Percentiles rank a stretch among this genome's conserved stretches.
Conservation (phyloP, 1,140 invertebrate genomes). For the Neuroterus valhalla region DNA sequence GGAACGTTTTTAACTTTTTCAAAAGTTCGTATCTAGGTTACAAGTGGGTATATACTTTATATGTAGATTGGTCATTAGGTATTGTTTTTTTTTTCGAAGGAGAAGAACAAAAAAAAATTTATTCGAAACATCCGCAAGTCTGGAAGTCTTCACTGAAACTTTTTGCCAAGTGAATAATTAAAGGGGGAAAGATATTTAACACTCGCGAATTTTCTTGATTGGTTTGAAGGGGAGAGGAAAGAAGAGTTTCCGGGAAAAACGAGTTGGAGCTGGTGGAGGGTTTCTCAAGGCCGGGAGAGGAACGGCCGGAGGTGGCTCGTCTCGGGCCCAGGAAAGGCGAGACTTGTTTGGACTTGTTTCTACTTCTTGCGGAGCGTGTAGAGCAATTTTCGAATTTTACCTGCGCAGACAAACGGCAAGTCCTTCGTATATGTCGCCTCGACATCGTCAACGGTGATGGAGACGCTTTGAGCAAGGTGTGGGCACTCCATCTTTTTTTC, state of each 20-base stretch:
- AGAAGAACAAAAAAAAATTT: too few relatives aligned
- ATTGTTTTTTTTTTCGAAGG: too few relatives aligned
- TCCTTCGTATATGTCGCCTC: constrained; percentile 65
- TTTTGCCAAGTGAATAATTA: too few relatives aligned
- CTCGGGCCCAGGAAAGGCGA: constrained; percentile 27
- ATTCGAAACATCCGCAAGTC: too few relatives aligned
- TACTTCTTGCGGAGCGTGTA: not conserved
- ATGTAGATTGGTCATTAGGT: too few relatives aligned
- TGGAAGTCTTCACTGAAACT: too few relatives aligned
- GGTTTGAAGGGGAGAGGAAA: not conserved
- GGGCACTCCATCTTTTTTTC: constrained; percentile 77
- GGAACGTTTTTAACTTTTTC: not conserved
- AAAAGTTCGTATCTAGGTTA: too few relatives aligned
- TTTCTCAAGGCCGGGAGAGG: constrained; percentile 63
- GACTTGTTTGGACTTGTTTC: not conserved
- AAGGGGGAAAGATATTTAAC: not conserved
- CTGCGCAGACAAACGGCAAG: constrained; percentile 63
- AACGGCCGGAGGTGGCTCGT: constrained; percentile 56
- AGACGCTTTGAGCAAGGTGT: constrained; percentile 78
- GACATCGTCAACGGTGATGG: constrained; percentile 74
- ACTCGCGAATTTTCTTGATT: not conserved
- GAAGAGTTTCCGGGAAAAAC: constrained; percentile 20
- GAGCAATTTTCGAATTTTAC: constrained; percentile 49
- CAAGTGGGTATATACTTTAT: too few relatives aligned
- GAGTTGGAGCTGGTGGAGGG: constrained; percentile 35